Evolutionary conservation across 1,140 invertebrate genomes (phyloP).

Genomic region (Drosophila bipectinata): DNA sequence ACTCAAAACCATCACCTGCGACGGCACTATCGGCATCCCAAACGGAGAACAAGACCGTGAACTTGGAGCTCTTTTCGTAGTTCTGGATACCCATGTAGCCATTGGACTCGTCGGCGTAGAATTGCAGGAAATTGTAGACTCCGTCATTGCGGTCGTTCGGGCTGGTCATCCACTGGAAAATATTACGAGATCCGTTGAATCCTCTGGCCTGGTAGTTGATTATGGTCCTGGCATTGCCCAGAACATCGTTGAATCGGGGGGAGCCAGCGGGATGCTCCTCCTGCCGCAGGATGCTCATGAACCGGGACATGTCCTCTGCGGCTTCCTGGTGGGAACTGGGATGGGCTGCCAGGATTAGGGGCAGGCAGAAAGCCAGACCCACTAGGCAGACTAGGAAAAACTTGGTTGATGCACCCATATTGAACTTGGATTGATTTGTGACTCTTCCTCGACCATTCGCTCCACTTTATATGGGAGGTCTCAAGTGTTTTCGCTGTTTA

Average conservation of each 20-base stretch:
- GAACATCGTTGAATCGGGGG: constrained; percentile 21
- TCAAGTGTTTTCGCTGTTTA: constrained; percentile 13
- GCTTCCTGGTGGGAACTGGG: constrained; percentile 16
- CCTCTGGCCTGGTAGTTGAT: constrained; percentile 19
- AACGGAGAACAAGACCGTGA: constrained; percentile 27
- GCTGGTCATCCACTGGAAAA: constrained; percentile 45
- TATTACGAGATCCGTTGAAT: constrained; percentile 19
- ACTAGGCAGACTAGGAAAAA: not conserved
- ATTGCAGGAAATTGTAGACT: constrained; percentile 37
- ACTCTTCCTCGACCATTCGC: not conserved
- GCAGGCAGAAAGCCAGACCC: not conserved
- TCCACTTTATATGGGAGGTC: constrained; percentile 1
- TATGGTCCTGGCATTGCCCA: constrained; percentile 26
- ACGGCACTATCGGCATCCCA: constrained; percentile 24
- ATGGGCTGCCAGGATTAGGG: not conserved
- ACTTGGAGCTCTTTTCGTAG: constrained; percentile 41
- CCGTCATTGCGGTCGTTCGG: constrained; percentile 32
- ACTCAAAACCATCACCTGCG: constrained; percentile 18
- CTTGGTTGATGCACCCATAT: constrained; percentile 5
- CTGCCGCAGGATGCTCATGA: constrained; percentile 19
- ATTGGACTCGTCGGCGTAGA: constrained; percentile 28
- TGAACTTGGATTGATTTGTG: constrained; percentile 26
- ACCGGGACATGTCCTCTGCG: constrained; percentile 22
- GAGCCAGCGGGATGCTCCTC: constrained; percentile 1
- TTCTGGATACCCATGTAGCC: constrained; percentile 37